Evolutionary conservation across 2,888 invertebrate species (phyloP).

Genomic region (Amiota minor): DNA sequence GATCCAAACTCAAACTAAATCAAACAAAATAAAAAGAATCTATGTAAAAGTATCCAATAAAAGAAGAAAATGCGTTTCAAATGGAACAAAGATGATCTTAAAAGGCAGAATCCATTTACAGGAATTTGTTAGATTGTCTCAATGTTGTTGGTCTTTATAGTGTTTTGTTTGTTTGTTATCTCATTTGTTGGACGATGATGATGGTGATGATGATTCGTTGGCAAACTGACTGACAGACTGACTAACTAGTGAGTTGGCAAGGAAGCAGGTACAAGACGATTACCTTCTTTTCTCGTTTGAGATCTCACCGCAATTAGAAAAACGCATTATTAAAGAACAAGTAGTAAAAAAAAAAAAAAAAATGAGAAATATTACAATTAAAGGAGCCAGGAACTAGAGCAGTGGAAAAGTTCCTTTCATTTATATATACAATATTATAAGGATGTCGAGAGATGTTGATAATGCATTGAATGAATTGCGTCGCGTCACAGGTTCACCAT

Average conservation of each 20-base stretch:
- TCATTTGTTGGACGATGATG: too few species aligned
- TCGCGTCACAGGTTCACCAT: conserved; percentile 55
- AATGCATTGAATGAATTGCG: conserved; percentile 60
- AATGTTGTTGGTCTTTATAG: too few species aligned
- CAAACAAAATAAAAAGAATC: conserved; percentile 23
- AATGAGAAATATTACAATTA: conserved; percentile 48
- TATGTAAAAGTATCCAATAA: conserved; percentile 45
- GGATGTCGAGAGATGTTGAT: conserved; percentile 41
- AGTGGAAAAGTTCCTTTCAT: conserved; percentile 32
- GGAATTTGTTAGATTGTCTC: conserved; percentile 28
- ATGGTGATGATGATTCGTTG: too few species aligned
- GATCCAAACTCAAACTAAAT: conserved; percentile 48
- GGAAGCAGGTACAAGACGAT: conserved; percentile 59
- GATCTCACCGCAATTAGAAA: conserved; percentile 61
- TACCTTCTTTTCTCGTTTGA: conserved; percentile 50
- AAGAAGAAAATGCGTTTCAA: conserved; percentile 50
- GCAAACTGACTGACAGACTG: conserved; percentile 43
- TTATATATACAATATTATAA: background rate
- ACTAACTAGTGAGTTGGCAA: conserved; percentile 55
- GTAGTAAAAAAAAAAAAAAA: background rate
- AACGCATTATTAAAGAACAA: conserved; percentile 40
- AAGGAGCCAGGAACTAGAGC: conserved; percentile 57
- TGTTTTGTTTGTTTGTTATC: too few species aligned
- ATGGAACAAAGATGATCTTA: conserved; percentile 3
- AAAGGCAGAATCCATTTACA: conserved; percentile 52